These are phyloP conservation scores for Nothocercus nigrocapillus DNA, from an alignment of 2,113 vertebrate genomes.

Conservation along the genomic window DNA sequence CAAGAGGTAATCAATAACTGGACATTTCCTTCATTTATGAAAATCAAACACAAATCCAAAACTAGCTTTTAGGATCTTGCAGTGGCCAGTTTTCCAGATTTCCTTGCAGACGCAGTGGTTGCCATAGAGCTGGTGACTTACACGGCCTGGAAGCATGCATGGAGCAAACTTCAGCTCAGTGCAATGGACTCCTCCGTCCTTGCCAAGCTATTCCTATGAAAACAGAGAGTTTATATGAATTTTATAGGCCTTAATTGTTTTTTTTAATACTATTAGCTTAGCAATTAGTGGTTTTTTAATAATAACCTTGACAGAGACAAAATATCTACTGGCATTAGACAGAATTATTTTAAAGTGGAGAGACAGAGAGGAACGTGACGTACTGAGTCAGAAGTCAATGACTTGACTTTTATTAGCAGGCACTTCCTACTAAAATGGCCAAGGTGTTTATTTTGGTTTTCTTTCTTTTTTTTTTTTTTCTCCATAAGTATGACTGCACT, in stretches of 20 bases:
- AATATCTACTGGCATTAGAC: neutral
- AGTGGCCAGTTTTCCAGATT: neutral
- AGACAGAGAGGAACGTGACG: rapidly evolving
- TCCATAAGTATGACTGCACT: neutral
- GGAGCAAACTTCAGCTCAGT: neutral
- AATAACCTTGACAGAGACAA: slow-evolving; percentile 19
- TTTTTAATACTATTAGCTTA: neutral
- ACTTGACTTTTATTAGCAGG: neutral
- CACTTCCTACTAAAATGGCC: neutral
- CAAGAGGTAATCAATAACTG: neutral
- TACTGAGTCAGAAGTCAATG: neutral
- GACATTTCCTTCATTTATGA: neutral
- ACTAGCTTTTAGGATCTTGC: neutral
- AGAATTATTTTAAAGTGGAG: neutral
- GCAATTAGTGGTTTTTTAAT: slow-evolving; percentile 59
- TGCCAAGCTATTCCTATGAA: neutral
- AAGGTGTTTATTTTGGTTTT: neutral
- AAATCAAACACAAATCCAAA: neutral
- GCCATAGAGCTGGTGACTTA: neutral
- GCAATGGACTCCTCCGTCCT: neutral
- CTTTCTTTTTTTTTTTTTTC: neutral
- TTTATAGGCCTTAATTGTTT: slow-evolving; percentile 43
- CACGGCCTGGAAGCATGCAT: neutral
- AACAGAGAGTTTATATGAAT: neutral
- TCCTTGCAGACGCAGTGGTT: neutral